These are phyloP conservation scores for Selenia dentaria DNA, from an alignment of 2,888 invertebrate genomes.

Conservation along the genomic window DNA sequence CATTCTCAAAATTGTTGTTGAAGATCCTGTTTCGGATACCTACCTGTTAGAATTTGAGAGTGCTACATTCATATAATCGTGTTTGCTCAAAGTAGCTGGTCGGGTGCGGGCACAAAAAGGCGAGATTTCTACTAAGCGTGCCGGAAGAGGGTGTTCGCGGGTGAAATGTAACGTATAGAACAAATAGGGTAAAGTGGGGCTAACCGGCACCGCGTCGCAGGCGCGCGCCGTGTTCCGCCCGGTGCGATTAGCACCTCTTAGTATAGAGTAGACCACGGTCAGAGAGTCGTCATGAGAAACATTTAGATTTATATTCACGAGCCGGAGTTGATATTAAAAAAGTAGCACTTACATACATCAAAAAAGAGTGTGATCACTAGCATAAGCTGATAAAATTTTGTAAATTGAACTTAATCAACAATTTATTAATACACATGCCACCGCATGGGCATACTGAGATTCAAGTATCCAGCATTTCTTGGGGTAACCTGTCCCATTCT, in stretches of 20 bases:
- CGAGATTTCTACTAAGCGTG: constrained; percentile 71
- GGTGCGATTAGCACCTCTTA: constrained; percentile 70
- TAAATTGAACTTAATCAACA: too few relatives aligned
- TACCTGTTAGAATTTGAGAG: not conserved
- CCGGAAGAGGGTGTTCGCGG: constrained; percentile 76
- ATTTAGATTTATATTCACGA: too few relatives aligned
- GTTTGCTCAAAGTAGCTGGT: constrained; percentile 54
- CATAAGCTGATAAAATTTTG: too few relatives aligned
- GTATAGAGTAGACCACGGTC: constrained; percentile 46
- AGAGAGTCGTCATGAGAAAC: too few relatives aligned
- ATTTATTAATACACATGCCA: too few relatives aligned
- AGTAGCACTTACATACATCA: too few relatives aligned
- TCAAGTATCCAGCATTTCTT: too few relatives aligned
- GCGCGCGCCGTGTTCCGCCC: constrained; percentile 42
- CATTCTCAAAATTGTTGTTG: constrained; percentile 21
- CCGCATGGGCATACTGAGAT: too few relatives aligned
- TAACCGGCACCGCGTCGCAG: constrained; percentile 62
- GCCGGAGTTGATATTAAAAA: too few relatives aligned
- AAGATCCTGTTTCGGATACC: constrained; percentile 19
- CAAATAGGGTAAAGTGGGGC: constrained; percentile 74
- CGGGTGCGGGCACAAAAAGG: constrained; percentile 63
- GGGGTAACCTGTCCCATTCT: too few relatives aligned
- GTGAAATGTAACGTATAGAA: constrained; percentile 70
- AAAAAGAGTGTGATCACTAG: too few relatives aligned
- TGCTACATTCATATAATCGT: constrained; percentile 33